phyloP scores from a whole-genome alignment of 2,113 vertebrate genomes.

The Toxotes chatareus region DNA sequence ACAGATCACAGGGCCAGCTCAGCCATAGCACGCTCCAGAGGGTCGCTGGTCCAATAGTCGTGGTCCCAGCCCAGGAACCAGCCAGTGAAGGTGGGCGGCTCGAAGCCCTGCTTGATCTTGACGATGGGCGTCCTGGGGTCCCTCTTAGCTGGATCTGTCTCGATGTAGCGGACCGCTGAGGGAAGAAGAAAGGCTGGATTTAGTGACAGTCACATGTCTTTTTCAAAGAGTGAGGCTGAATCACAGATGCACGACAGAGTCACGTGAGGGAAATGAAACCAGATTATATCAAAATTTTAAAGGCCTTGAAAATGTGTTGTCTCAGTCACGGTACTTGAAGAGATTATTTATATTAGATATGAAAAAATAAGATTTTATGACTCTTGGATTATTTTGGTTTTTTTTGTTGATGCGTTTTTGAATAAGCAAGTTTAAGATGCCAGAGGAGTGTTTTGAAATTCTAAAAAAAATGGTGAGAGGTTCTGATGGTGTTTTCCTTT shows the following conservation, averaged over 20 bases:
- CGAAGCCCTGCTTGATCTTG: constrained; percentile 90
- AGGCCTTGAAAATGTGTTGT: too few relatives aligned
- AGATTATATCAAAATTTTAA: neutral
- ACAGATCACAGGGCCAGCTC: constrained; percentile 87
- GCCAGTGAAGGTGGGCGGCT: constrained; percentile 95
- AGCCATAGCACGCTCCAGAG: constrained; percentile 91
- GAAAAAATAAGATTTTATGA: too few relatives aligned
- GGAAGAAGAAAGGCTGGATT: neutral
- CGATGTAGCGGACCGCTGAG: constrained; percentile 92
- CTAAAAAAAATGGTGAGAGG: too few relatives aligned
- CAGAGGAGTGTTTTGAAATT: too few relatives aligned
- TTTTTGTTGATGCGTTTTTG: too few relatives aligned
- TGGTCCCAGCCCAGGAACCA: constrained; percentile 99
- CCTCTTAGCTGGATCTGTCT: constrained; percentile 91
- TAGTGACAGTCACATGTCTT: neutral
- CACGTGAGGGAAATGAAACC: too few relatives aligned
- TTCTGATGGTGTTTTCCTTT: neutral
- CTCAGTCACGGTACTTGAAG: too few relatives aligned
- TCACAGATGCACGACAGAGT: neutral
- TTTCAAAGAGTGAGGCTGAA: neutral
- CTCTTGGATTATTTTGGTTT: too few relatives aligned
- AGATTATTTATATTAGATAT: too few relatives aligned
- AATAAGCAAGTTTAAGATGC: too few relatives aligned
- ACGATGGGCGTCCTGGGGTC: constrained; percentile 91
- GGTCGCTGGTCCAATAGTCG: constrained; percentile 93